These are phyloP conservation scores for Phengaris alcon DNA, from an alignment of 2,888 invertebrate genomes.

Conservation along the genomic window DNA sequence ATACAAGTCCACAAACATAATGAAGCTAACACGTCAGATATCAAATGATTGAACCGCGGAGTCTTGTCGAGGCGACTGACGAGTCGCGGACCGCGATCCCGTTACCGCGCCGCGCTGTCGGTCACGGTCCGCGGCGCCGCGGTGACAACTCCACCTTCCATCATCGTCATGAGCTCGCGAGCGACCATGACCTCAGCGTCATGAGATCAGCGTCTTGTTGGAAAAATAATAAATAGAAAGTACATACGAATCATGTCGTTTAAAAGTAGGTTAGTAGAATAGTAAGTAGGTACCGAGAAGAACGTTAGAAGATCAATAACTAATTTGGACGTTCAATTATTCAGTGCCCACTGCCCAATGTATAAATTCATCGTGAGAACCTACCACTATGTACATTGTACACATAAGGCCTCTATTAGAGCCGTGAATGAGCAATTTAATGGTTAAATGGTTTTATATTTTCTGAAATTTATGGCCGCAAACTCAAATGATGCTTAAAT, in stretches of 20 bases:
- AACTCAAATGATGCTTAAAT: no score
- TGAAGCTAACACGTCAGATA: no score
- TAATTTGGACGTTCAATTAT: not conserved
- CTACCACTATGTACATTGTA: not conserved
- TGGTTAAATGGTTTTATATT: slow-evolving; percentile 13
- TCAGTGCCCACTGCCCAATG: not conserved
- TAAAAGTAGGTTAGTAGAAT: not conserved
- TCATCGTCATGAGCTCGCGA: no score
- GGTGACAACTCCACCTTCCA: no score
- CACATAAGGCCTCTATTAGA: not conserved
- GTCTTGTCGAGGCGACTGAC: no score
- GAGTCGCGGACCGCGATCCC: no score
- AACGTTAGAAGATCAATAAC: not conserved
- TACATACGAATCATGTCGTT: not conserved
- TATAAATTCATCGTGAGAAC: not conserved
- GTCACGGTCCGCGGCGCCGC: no score
- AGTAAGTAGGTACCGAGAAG: not conserved
- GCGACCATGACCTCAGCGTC: no score
- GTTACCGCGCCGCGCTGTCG: no score
- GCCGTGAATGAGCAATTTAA: not conserved
- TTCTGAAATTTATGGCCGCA: not conserved
- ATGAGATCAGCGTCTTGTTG: no score
- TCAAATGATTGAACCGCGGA: no score
- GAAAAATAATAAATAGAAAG: not conserved
- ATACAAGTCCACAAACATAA: no score